Base-by-base conservation (phyloP, 2,797 vertebrate species). In the Chromis chromis region DNA sequence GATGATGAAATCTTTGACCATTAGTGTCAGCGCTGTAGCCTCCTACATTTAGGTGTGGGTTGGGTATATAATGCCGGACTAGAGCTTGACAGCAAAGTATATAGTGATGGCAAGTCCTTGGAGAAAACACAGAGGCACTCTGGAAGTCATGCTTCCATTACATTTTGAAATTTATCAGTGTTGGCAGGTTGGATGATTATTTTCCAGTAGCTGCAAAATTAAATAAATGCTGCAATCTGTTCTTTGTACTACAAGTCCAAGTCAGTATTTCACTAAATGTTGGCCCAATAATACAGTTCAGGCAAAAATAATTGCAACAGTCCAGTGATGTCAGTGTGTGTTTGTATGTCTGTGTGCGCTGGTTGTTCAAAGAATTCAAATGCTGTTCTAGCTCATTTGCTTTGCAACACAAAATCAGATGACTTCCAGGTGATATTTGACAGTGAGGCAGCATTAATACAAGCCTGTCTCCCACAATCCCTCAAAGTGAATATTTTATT, bases 201-300 rank as follows among this genome's bases (percentile, higher is more conserved):
- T 84, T 86, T 74, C 58, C 60, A 76, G 56, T 46, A 36, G 46
- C 78, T 78, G 69, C 48, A 49, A 81, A 88, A 89, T 90, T 71
- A 80, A 90, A 86, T 79, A 83, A 81, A 82, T 74, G 40, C 62
- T 67, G 59, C 81, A 85, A 81, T 88, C 76, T 89, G 76, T 74
- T 71, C 65, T 76, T 83, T 76, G 40, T 70, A 57, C 39, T 65
- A 31, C 60, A 50, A 81, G 46, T 67, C 70, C 56, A 39, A 78
- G 73, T 76, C 58, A 56, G 49, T 66, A 52, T 74, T 77, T 69
- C 59, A 81, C 44, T 31, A 68, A 46, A 40, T 56, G 53, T 49
- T 6, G 1, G 66, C 61, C 67, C 28, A 63, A 24, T 76, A 48
- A 76, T 39, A 46, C 28, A 67, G 22, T 69, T 16, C 1, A n/a